phyloP scores from a whole-genome alignment of 2,888 invertebrate species.

The Octonoba sinensis region DNA sequence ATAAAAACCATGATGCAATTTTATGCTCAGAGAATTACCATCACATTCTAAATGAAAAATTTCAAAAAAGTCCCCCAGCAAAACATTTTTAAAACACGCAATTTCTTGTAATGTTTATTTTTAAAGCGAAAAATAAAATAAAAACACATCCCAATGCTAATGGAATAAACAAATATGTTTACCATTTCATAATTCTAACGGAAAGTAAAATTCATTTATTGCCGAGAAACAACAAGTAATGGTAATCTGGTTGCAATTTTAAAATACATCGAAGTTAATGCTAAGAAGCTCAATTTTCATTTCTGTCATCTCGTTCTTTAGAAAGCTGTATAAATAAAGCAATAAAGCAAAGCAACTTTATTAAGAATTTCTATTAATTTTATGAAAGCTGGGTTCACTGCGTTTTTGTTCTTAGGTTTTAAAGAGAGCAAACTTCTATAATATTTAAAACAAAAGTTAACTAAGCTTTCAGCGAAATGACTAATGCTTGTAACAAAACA shows the following conservation, averaged over 20 bases:
- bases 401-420: slow-evolving; percentile 42
- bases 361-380: slow-evolving; percentile 49
- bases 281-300: slow-evolving; percentile 44
- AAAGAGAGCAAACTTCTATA: slow-evolving; percentile 18
- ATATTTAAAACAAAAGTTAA: slow-evolving; percentile 55
- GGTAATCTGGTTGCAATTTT: slow-evolving; percentile 37
- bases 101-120: too few species aligned
- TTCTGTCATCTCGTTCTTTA: slow-evolving; percentile 31
- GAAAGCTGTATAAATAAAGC: slow-evolving; percentile 5
- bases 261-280: slow-evolving; percentile 9
- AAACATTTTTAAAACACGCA: too few species aligned
- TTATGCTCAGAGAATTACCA: too few species aligned
- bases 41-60: too few species aligned
- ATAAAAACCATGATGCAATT: too few species aligned
- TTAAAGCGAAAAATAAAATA: not conserved
- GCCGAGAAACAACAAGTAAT: too few species aligned
- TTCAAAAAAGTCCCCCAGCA: too few species aligned
- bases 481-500: slow-evolving; percentile 57
- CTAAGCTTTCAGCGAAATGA: slow-evolving; percentile 60
- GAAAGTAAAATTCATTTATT: slow-evolving; percentile 23
- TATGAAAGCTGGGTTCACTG: not conserved
- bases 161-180: too few species aligned
- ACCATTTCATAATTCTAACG: not conserved
- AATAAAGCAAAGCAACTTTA: slow-evolving; percentile 27
- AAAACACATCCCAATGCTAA: not conserved